phyloP scores from a whole-genome alignment of 2,113 vertebrate genomes.

The Tapirus terrestris region DNA sequence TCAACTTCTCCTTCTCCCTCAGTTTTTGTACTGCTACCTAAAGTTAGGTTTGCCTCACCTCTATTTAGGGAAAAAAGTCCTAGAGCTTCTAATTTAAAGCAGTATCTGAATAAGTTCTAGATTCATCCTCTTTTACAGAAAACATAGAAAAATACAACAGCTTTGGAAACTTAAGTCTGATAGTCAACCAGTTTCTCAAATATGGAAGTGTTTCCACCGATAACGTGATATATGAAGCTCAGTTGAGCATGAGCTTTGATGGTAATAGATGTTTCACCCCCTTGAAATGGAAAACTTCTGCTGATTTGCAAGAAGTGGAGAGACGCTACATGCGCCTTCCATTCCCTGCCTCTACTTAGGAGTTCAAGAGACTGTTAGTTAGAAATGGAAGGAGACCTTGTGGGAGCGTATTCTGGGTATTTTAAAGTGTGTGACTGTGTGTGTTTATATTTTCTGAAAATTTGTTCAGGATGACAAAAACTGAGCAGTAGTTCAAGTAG shows the following conservation, averaged over 20 bases:
- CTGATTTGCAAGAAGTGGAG: background rate
- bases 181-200: background rate
- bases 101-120: background rate
- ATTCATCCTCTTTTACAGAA: background rate
- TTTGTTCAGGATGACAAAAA: background rate
- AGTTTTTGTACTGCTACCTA: background rate
- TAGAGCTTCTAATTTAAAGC: background rate
- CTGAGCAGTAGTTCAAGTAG: background rate
- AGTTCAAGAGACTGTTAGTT: background rate
- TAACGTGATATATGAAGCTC: background rate
- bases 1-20: background rate
- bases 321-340: fast-evolving
- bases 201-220: background rate
- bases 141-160: background rate
- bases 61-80: background rate
- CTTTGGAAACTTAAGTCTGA: background rate
- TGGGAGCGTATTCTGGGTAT: background rate
- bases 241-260: background rate
- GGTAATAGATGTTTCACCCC: background rate
- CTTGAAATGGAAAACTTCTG: background rate
- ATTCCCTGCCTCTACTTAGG: background rate
- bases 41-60: background rate
- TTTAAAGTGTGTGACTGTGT: background rate
- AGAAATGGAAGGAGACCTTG: background rate
- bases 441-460: background rate